Base-by-base conservation (phyloP, 2,888 invertebrate species). In the Drosophila paucipuncta region DNA sequence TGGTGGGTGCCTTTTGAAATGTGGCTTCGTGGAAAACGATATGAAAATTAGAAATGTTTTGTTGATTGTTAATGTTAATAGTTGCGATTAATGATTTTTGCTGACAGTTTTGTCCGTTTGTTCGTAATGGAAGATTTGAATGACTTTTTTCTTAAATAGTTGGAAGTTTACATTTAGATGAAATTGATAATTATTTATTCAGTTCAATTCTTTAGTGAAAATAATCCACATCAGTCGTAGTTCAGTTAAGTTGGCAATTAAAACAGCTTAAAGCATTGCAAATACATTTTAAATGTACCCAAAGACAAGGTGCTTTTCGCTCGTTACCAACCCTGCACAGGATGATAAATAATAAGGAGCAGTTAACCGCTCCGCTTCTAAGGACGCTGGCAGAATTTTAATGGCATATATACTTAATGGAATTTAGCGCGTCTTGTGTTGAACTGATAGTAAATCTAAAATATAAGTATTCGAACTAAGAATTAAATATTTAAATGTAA, bases 21-120 rank as follows among this genome's bases (percentile, higher is more conserved):
- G 25, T 50, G 41, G 49, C 37, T 30, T 28, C 41, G n/a, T 41
- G 28, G 22, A 70, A 67, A 62, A 43, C n/a, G 47, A 50, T 33
- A 41, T 16, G 47, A 62, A 76, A 80, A 71, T 70, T 55, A 71
- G 22, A 80, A 76, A 76, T 71, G 65, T 86, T 84, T 72, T 43
- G 62, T 49, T 79, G 73, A 88, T 87, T 85, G 80, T 88, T 85
- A 80, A 88, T 85, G 70, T 65, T n/a, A n/a, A n/a, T n/a, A n/a
- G n/a, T n/a, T 75, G 75, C 72, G 58, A 68, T 70, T 77, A 70
- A 73, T 74, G 76, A 39, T 67, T 49, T 60, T 37, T 47, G 57
- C 39, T 61, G 18, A 2, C 33, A 52, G 37, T 11, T 31, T 43
- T 18, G n/a, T 7, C 50, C 7, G n/a, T 22, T 47, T 63, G 3